Evolutionary conservation across 2,113 vertebrate genomes (phyloP), one percentile per base, ranked within the genome.

Genomic region (Notothenia coriiceps): DNA sequence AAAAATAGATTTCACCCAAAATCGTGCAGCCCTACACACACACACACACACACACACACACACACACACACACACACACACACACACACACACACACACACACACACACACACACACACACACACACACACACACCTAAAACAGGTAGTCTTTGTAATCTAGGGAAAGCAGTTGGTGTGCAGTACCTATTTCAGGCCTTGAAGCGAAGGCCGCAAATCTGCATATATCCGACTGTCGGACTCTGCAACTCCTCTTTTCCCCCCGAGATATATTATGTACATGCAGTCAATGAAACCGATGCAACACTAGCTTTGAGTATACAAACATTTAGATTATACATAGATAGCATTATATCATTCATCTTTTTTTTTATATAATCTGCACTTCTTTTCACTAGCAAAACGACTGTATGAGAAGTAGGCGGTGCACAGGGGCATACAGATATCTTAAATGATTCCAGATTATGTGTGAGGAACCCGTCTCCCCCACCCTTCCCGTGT

Each of bases 301-400:
- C 89, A 83, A 91, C 85, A 93, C 85, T 89, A 88, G 76, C 80
- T 54, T 87, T 65, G 88, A 92, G 83, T 90, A 92, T 81, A 91
- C 89, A 92, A 67, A 93, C 89, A 93, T 88, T 84, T 86, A 92
- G 88, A 94, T 90, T 90, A 94, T 86, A 91, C 90, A 91, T 82
- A 87, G 83, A 93, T 85, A 92, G 90, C 80, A 84, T 77, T 89
- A 89, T 81, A 89, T 89, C 74, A 75, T 93, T 87, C 62, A 59
- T 85, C 40, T 86, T 81, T 71, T 85, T 85, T 64, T 60, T 17
- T 60, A 83, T 74, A 87, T 60, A 79, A 60, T 73, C 63, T 75
- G 72, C 62, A 62, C 65, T 76, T 80, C 63, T 71, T 80, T 61
- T 77, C 40, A 47, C 22, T 68, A 77, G 59, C 56, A 59, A 59